Evolutionary conservation across 2,113 vertebrate genomes (phyloP).

Genomic region (Xyrauchen texanus): DNA sequence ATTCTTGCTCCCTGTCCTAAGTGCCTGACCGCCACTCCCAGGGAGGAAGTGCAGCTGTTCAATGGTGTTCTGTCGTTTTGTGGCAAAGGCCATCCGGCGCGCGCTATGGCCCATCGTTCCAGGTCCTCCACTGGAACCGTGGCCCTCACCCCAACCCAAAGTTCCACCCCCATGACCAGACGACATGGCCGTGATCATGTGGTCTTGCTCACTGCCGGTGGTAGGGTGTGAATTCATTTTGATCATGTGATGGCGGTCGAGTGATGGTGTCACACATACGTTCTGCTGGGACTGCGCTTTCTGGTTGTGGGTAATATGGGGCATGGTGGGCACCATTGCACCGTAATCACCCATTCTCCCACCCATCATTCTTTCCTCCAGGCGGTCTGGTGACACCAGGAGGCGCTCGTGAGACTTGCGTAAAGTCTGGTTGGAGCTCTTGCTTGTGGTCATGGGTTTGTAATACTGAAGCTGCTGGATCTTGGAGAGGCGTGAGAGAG

Average conservation of each 20-base stretch:
- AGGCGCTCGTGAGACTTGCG: slow-evolving; percentile 75
- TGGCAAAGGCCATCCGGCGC: slow-evolving; percentile 82
- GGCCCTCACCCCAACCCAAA: slow-evolving; percentile 69
- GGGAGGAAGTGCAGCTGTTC: slow-evolving; percentile 90
- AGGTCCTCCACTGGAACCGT: slow-evolving; percentile 40
- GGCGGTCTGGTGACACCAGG: slow-evolving; percentile 71
- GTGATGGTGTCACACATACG: slow-evolving; percentile 78
- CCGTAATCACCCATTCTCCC: too few species aligned
- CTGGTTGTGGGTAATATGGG: slow-evolving; percentile 76
- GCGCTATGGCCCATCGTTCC: slow-evolving; percentile 64
- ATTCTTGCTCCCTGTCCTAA: slow-evolving; percentile 84
- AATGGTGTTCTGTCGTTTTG: slow-evolving; percentile 85
- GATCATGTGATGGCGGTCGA: slow-evolving; percentile 84
- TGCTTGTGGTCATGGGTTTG: slow-evolving; percentile 73
- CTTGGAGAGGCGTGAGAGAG: slow-evolving; percentile 72
- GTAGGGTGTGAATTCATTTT: slow-evolving; percentile 87
- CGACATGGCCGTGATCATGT: slow-evolving; percentile 37
- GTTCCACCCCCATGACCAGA: slow-evolving; percentile 59
- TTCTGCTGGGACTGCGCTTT: slow-evolving; percentile 84
- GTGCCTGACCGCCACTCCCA: slow-evolving; percentile 70
- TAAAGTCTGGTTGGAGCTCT: slow-evolving; percentile 69
- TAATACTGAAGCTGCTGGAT: slow-evolving; percentile 79
- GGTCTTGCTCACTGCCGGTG: slow-evolving; percentile 74
- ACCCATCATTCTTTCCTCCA: slow-evolving; percentile 35
- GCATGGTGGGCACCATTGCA: slow-evolving; percentile 65